A percentile compares a stretch with the other conserved stretches of the same genome.
phyloP scores from a whole-genome alignment of 1,140 invertebrate genomes.

The Bombus difficillimus region DNA sequence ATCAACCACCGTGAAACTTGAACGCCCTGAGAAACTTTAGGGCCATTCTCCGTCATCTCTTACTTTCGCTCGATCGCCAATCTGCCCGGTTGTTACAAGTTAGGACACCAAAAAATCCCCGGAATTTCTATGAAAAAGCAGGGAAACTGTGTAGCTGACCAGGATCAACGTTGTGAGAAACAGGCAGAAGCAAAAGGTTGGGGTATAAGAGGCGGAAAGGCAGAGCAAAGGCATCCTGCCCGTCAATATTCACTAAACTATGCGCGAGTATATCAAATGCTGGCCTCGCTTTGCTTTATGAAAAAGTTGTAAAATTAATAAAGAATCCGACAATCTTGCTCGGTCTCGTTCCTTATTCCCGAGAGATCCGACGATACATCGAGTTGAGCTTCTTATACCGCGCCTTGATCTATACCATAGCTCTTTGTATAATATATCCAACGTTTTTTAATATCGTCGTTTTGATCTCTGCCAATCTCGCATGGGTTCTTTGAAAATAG shows the following conservation, averaged over 20 bases:
- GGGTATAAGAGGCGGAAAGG: neutral
- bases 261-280: constrained; percentile 62
- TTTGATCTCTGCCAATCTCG: no score
- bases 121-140: constrained; percentile 59
- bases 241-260: constrained; percentile 61
- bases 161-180: neutral
- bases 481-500: no score
- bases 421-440: no score
- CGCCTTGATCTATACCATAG: no score
- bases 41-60: constrained; percentile 55
- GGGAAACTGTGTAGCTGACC: constrained; percentile 37
- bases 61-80: constrained; percentile 48
- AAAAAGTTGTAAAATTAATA: constrained; percentile 71
- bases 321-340: constrained; percentile 51
- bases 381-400: neutral
- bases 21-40: constrained; percentile 81
- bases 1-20: constrained; percentile 83
- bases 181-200: neutral
- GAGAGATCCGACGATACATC: neutral
- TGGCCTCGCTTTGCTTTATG: constrained; percentile 54
- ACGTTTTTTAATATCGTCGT: no score
- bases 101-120: constrained; percentile 47
- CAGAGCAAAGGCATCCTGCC: neutral
- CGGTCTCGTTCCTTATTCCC: neutral
- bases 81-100: constrained; percentile 18